Conservation (phyloP, 2,888 invertebrate genomes). For the Hedychridium roseum region DNA sequence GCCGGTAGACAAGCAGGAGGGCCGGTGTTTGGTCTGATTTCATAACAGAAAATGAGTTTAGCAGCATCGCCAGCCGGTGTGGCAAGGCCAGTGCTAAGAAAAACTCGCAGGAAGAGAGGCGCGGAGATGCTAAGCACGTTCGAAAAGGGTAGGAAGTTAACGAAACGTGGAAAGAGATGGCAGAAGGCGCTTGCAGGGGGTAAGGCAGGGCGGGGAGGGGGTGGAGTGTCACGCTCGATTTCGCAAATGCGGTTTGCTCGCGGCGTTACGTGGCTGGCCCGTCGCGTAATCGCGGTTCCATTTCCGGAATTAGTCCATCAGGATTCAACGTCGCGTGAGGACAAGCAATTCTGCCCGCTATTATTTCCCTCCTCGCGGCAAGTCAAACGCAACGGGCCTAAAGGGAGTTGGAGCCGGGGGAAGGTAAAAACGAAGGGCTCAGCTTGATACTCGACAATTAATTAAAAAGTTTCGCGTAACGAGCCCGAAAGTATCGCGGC, state of each 20-base stretch:
- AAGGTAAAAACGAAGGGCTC: not conserved
- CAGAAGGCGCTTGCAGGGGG: not conserved
- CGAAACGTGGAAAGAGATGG: not conserved
- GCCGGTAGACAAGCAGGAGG: too few relatives aligned
- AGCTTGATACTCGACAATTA: too few relatives aligned
- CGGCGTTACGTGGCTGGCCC: slow-evolving; percentile 27
- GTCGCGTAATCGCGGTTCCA: slow-evolving; percentile 31
- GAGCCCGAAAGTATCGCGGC: slow-evolving; percentile 9
- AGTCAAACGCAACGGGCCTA: not conserved
- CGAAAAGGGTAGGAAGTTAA: not conserved
- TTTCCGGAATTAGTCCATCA: slow-evolving; percentile 35
- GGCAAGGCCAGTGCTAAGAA: too few relatives aligned
- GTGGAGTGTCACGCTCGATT: slow-evolving; percentile 32
- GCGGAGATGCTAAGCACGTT: too few relatives aligned
- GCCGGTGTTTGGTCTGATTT: too few relatives aligned
- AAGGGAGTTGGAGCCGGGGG: too few relatives aligned
- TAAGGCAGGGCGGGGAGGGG: slow-evolving; percentile 8
- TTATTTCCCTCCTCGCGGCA: slow-evolving; percentile 10
- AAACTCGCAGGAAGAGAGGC: too few relatives aligned
- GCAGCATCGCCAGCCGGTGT: too few relatives aligned
- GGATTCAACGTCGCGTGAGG: slow-evolving; percentile 34
- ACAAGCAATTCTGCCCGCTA: slow-evolving; percentile 23
- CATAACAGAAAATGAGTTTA: too few relatives aligned
- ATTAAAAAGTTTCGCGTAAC: slow-evolving; percentile 14
- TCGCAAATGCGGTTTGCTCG: slow-evolving; percentile 25